Conservation (phyloP, 1,140 invertebrate species). For the Pseudomyrmex flavicornis region DNA sequence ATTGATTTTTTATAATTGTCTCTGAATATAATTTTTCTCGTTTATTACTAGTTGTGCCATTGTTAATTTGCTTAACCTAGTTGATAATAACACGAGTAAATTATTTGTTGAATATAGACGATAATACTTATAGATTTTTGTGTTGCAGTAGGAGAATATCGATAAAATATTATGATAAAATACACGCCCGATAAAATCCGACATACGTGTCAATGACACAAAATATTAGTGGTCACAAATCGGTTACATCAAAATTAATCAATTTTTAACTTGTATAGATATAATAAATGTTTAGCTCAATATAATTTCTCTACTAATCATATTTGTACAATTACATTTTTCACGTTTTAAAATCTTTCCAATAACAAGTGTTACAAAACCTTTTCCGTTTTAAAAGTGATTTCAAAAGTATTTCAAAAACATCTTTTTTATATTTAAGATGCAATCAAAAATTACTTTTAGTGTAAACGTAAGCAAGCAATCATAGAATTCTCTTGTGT, state of each 20-base stretch:
- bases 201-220: conserved; percentile 16
- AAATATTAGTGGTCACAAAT: conserved; percentile 19
- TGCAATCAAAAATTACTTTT: not conserved
- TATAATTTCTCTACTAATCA: not conserved
- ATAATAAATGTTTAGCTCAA: conserved; percentile 12
- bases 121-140: conserved; percentile 15
- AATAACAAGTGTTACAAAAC: not conserved
- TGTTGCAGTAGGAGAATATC: not conserved
- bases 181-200: conserved; percentile 33
- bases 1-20: not conserved
- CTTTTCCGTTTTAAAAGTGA: not conserved
- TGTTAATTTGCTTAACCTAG: conserved; percentile 48
- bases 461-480: not conserved
- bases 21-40: not conserved
- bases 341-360: no score
- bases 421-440: conserved; percentile 8
- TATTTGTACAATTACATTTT: conserved; percentile 5
- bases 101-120: conserved; percentile 33
- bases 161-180: conserved; percentile 61
- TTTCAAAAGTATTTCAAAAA: not conserved
- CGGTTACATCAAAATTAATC: conserved; percentile 44
- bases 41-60: conserved; percentile 4
- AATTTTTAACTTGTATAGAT: not conserved
- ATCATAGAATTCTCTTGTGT: no score
- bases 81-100: conserved; percentile 58